A percentile compares a stretch with the other conserved stretches of the same genome.
Evolutionary conservation across 1,140 invertebrate genomes (phyloP).

Genomic region (Riptortus pedestris): DNA sequence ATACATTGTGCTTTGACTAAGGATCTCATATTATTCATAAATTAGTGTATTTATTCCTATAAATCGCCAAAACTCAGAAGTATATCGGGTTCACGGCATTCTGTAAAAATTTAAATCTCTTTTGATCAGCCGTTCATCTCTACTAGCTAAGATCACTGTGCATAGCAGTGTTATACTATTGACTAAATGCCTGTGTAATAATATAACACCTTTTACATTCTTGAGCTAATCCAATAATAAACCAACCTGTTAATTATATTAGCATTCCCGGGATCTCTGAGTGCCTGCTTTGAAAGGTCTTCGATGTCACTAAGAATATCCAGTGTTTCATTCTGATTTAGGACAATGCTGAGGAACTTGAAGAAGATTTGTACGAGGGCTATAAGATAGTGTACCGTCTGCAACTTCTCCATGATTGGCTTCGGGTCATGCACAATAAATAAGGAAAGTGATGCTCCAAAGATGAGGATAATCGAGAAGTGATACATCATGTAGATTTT

Average conservation of each 20-base stretch:
- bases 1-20: too few species aligned
- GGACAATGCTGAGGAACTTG: background rate
- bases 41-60: too few species aligned
- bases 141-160: too few species aligned
- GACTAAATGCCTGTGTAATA: too few species aligned
- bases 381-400: background rate
- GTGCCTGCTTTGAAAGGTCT: background rate
- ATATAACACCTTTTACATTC: too few species aligned
- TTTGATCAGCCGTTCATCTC: too few species aligned
- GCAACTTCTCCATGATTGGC: background rate
- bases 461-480: background rate
- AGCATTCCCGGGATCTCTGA: background rate
- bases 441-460: background rate
- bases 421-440: background rate
- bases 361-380: slow-evolving; percentile 1
- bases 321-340: background rate
- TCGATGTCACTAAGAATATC: background rate
- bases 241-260: background rate
- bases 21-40: too few species aligned
- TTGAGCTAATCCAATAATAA: too few species aligned
- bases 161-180: too few species aligned
- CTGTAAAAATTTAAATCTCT: too few species aligned
- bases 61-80: too few species aligned
- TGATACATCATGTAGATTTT: background rate
- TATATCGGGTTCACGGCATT: too few species aligned